phyloP scores from a whole-genome alignment of 2,888 invertebrate genomes.

The Heliconius aoede region DNA sequence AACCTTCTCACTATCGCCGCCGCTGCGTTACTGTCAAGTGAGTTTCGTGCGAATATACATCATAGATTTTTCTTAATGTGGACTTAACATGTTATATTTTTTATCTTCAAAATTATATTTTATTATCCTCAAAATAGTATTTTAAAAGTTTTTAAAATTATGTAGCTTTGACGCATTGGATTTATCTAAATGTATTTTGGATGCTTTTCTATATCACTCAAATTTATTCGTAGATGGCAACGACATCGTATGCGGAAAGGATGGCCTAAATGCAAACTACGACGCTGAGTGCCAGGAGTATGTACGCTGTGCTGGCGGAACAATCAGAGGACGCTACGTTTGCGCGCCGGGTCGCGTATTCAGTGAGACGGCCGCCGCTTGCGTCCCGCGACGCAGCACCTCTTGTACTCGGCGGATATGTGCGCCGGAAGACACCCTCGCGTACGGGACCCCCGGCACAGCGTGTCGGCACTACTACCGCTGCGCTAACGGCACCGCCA shows the following conservation, averaged over 20 bases:
- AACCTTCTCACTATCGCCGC: constrained; percentile 52
- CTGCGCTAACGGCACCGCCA: constrained; percentile 78
- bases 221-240: constrained; percentile 60
- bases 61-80: neutral
- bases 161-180: neutral
- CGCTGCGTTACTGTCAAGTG: constrained; percentile 58
- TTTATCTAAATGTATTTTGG: neutral
- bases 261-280: constrained; percentile 77
- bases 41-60: constrained; percentile 55
- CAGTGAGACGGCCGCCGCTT: constrained; percentile 72
- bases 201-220: constrained; percentile 19
- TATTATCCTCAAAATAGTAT: neutral
- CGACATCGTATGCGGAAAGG: constrained; percentile 63
- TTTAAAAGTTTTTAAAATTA: neutral
- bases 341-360: constrained; percentile 73
- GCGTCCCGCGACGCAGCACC: constrained; percentile 66
- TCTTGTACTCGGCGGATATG: constrained; percentile 74
- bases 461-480: constrained; percentile 84
- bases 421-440: constrained; percentile 64
- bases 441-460: constrained; percentile 83
- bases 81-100: neutral
- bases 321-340: constrained; percentile 62
- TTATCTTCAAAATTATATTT: neutral
- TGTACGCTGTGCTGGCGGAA: constrained; percentile 69
- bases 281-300: constrained; percentile 75